A percentile compares a stretch with the other conserved stretches of the same genome.
Evolutionary conservation across 1,140 invertebrate genomes (phyloP).

Genomic region (Bombus picipes): DNA sequence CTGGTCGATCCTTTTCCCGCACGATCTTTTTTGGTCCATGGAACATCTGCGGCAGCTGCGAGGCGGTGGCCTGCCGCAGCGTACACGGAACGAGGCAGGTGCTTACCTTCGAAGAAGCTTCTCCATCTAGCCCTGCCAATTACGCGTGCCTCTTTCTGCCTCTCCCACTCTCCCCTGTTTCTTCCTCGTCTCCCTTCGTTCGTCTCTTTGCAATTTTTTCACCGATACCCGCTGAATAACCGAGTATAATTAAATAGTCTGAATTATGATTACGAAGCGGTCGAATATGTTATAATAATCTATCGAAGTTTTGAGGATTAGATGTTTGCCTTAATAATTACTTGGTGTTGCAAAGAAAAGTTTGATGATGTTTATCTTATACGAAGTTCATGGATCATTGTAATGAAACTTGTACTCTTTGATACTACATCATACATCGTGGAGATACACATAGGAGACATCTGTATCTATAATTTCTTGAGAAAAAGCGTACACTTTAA

Average conservation of each 20-base stretch:
- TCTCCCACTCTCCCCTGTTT: conserved; percentile 43
- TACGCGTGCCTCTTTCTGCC: conserved; percentile 81
- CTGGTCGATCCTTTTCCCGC: conserved; percentile 64
- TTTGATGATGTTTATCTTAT: too few species aligned
- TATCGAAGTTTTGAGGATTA: too few species aligned
- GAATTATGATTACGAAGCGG: neutral
- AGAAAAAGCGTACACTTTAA: too few species aligned
- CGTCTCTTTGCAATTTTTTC: neutral
- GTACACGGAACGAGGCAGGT: conserved; percentile 75
- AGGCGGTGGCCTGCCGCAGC: conserved; percentile 73
- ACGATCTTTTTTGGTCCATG: conserved; percentile 77
- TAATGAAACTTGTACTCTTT: too few species aligned
- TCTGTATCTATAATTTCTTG: too few species aligned
- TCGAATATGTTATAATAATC: neutral
- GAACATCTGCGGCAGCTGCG: conserved; percentile 83
- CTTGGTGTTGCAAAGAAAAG: too few species aligned
- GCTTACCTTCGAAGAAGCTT: conserved; percentile 63
- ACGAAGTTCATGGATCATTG: too few species aligned
- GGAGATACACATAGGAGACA: too few species aligned
- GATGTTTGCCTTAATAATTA: neutral
- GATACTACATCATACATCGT: too few species aligned
- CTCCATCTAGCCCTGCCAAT: conserved; percentile 75
- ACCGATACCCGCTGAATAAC: neutral
- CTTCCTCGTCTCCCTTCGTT: neutral
- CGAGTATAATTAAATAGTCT: neutral